These are phyloP conservation scores for Pygoscelis antarcticus DNA, from an alignment of 2,113 vertebrate genomes.

Conservation along the genomic window DNA sequence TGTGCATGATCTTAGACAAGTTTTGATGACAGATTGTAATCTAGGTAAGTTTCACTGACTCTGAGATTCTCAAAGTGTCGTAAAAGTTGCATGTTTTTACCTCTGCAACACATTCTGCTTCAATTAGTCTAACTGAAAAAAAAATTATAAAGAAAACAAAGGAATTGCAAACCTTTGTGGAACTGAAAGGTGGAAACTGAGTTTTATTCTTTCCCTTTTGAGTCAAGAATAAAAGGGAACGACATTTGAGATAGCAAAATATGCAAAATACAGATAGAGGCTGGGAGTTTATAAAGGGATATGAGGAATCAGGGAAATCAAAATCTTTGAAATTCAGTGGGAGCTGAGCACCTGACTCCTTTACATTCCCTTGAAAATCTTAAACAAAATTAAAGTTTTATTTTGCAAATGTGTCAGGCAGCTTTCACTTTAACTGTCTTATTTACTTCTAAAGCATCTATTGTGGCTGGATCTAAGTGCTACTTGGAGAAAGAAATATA, in stretches of 20 bases:
- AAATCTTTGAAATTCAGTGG: background rate
- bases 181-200: background rate
- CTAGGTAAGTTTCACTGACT: background rate
- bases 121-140: background rate
- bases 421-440: background rate
- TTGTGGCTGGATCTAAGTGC: background rate
- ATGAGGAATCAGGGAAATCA: background rate
- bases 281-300: background rate
- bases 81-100: background rate
- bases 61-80: background rate
- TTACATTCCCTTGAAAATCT: background rate
- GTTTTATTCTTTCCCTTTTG: background rate
- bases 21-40: background rate
- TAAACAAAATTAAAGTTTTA: background rate
- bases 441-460: background rate
- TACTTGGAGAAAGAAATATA: background rate
- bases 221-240: background rate
- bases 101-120: background rate
- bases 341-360: background rate
- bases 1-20: background rate
- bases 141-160: background rate
- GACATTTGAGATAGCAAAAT: background rate
- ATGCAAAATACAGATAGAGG: background rate
- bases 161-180: background rate
- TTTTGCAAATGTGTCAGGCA: background rate